Evolutionary conservation across 2,797 vertebrate species (phyloP), one percentile per base, ranked within the genome.

Genomic region (Zenarchopterus dispar): DNA sequence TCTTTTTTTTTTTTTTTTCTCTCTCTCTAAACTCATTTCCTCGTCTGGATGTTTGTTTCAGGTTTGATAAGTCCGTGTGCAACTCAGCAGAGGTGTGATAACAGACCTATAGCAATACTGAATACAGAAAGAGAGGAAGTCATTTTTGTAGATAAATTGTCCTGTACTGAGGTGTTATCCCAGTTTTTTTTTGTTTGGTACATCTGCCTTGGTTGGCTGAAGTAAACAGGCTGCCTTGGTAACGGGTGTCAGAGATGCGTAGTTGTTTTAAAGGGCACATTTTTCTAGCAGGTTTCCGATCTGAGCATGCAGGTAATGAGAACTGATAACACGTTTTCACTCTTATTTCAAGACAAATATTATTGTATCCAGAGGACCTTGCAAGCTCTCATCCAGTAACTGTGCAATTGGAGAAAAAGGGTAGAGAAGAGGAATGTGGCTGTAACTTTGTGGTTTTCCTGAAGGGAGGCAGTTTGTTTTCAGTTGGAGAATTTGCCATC

Each of bases 401-500:
- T 49, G 45, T 43, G 46, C 18, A 28, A 31, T 11, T 6, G 8
- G 15, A 72, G 31, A 56, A 67, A 43, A 44, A 60, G 42, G 22
- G 31, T 19, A 26, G 49, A 59, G 49, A 64, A 41, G 42, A 81
- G 81, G 79, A 87, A 89, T 88, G 86, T 53, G 62, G 46, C 43
- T 58, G 77, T 51, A 73, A 70, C 62, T 69, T 79, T 75, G 71
- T 80, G 70, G 50, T 78, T 83, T 77, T 81, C 77, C 83, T 80
- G 73, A 48, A 76, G 82, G 60, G 75, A 73, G 67, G 46, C 67
- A 56, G 75, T 84, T 75, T 87, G 82, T 88, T 83, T 79, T 82
- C 78, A 85, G 73, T 68, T 36, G 72, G 77, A 78, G 77, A 84
- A 90, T 84, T 84, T 86, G 84, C 75, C 61, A 70, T 75, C 80